Evolutionary conservation across 2,888 invertebrate species (phyloP).

Genomic region (Lumbricus terrestris): DNA sequence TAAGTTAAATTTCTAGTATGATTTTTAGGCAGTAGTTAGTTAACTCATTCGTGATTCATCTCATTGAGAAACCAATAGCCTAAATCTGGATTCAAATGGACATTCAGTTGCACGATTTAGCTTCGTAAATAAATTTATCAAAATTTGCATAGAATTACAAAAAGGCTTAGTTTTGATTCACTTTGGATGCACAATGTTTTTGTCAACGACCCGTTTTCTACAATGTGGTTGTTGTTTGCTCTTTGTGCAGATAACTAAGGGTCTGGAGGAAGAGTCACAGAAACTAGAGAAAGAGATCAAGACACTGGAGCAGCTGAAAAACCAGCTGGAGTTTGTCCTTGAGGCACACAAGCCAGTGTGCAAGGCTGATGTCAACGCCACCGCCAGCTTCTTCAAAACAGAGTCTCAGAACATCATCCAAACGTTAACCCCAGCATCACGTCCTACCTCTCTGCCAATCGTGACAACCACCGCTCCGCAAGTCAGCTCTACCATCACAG

Average conservation of each 20-base stretch:
- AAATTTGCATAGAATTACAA: no score
- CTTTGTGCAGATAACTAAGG: constrained; percentile 50
- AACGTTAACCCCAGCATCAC: not conserved
- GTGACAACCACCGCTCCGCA: not conserved
- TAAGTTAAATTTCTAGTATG: not conserved
- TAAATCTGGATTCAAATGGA: not conserved
- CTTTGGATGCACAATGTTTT: no score
- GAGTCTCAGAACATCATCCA: not conserved
- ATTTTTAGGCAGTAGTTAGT: not conserved
- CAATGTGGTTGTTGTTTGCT: constrained; percentile 20
- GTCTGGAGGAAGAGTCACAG: constrained; percentile 74
- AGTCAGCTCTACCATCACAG: not conserved
- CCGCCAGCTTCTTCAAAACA: not conserved
- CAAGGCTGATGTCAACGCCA: not conserved
- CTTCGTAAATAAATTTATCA: not conserved
- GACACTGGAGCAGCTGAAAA: constrained; percentile 72
- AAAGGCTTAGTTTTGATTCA: no score
- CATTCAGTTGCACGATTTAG: not conserved
- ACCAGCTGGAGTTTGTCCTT: constrained; percentile 77
- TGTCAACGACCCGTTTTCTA: not conserved
- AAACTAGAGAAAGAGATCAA: constrained; percentile 79
- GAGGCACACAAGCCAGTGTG: constrained; percentile 67
- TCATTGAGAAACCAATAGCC: not conserved
- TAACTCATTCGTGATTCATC: not conserved
- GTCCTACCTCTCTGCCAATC: constrained; percentile 7